Conservation (phyloP, 2,113 vertebrate genomes). For the Melierax canorus region DNA sequence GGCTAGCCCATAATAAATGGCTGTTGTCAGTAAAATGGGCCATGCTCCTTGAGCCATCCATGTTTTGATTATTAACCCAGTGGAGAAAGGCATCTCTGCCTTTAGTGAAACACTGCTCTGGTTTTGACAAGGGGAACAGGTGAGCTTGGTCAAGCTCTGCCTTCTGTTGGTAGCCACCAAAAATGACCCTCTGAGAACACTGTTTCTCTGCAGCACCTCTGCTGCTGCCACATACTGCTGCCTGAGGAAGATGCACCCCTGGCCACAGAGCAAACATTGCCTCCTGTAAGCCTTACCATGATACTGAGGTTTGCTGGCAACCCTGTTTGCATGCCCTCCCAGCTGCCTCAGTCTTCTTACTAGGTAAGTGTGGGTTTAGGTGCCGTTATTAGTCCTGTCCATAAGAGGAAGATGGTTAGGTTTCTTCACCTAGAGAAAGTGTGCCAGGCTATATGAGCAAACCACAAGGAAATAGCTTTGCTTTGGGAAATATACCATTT, state of each 20-base stretch:
- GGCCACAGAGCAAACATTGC: neutral
- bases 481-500: neutral
- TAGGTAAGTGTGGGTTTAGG: neutral
- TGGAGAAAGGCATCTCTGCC: neutral
- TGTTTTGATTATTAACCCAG: neutral
- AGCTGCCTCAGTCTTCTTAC: neutral
- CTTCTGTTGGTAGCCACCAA: neutral
- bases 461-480: neutral
- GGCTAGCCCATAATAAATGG: neutral
- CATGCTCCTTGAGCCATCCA: neutral
- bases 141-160: neutral
- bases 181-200: neutral
- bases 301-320: neutral
- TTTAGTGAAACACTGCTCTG: neutral
- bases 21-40: neutral
- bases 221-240: neutral
- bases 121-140: neutral
- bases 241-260: neutral
- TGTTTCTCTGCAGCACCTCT: neutral
- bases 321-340: neutral
- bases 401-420: neutral
- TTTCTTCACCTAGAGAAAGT: neutral
- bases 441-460: neutral
- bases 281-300: neutral
- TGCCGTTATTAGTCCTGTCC: neutral